A percentile compares a stretch with the other conserved stretches of the same genome.
These are phyloP conservation scores for Andrena trimmerana DNA, from an alignment of 2,888 invertebrate species.

Conservation along the genomic window DNA sequence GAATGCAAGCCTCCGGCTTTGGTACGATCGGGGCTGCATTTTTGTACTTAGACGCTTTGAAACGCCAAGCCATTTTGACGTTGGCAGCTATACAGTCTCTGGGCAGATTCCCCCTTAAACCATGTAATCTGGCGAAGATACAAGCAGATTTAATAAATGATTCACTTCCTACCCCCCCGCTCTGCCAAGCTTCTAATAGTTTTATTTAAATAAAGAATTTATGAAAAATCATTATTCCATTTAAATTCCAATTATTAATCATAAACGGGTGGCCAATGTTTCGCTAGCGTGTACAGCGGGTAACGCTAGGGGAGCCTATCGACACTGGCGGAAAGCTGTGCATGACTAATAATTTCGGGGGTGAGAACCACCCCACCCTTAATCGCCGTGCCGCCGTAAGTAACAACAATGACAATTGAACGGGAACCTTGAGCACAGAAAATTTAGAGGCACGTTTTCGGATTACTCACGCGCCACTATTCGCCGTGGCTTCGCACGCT, in stretches of 20 bases:
- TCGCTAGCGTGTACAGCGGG: neutral
- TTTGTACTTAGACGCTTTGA: constrained; percentile 99
- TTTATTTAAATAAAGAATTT: neutral
- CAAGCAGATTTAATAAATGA: neutral
- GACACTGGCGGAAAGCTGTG: constrained; percentile 57
- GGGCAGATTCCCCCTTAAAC: constrained; percentile 63
- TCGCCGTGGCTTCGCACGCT: constrained; percentile 52
- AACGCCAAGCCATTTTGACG: constrained; percentile 94
- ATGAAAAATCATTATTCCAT: neutral
- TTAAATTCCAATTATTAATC: neutral
- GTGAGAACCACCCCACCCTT: constrained; percentile 81
- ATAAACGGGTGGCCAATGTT: neutral
- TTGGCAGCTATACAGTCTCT: constrained; percentile 23
- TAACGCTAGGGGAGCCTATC: constrained; percentile 47
- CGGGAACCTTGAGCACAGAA: neutral
- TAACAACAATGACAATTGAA: constrained; percentile 55
- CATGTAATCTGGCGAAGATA: constrained; percentile 81
- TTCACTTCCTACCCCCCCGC: neutral
- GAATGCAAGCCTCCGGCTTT: constrained; percentile 95
- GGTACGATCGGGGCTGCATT: constrained; percentile 98
- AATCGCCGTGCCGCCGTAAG: constrained; percentile 47
- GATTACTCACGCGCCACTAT: constrained; percentile 62
- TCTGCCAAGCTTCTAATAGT: neutral
- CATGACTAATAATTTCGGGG: constrained; percentile 83
- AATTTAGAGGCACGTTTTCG: neutral